Conservation (phyloP, 2,888 invertebrate genomes). For the Dynastes hyllus region DNA sequence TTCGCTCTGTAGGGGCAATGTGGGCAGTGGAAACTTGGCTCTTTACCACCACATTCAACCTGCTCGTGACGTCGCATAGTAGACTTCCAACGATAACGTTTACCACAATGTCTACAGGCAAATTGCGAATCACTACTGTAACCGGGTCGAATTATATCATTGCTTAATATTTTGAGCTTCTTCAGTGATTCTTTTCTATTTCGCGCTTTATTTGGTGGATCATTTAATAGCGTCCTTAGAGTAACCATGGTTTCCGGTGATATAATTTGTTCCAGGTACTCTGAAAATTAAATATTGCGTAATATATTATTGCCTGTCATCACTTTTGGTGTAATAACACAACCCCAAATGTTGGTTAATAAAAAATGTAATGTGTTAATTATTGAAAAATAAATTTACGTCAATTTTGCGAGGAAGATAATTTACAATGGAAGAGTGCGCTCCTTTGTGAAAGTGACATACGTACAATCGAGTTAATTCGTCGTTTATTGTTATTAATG, state of each 20-base stretch:
- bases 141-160: constrained; percentile 60
- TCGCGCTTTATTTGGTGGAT: constrained; percentile 57
- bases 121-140: constrained; percentile 75
- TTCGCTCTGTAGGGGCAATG: constrained; percentile 88
- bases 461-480: too few relatives aligned
- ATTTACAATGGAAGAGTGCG: not conserved
- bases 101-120: constrained; percentile 86
- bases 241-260: constrained; percentile 58
- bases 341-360: constrained; percentile 42
- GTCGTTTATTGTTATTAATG: too few relatives aligned
- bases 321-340: not conserved
- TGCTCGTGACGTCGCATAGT: constrained; percentile 89
- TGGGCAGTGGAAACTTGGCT: constrained; percentile 87
- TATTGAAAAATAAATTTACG: not conserved
- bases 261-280: constrained; percentile 55
- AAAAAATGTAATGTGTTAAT: constrained; percentile 18
- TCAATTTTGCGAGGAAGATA: not conserved
- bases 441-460: too few relatives aligned
- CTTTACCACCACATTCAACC: constrained; percentile 88
- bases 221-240: constrained; percentile 58
- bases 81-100: constrained; percentile 89
- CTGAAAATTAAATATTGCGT: constrained; percentile 54
- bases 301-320: constrained; percentile 2
- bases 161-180: constrained; percentile 56
- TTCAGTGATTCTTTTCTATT: constrained; percentile 54